Evolutionary conservation across 2,113 vertebrate genomes (phyloP).

Genomic region (Aix galericulata): DNA sequence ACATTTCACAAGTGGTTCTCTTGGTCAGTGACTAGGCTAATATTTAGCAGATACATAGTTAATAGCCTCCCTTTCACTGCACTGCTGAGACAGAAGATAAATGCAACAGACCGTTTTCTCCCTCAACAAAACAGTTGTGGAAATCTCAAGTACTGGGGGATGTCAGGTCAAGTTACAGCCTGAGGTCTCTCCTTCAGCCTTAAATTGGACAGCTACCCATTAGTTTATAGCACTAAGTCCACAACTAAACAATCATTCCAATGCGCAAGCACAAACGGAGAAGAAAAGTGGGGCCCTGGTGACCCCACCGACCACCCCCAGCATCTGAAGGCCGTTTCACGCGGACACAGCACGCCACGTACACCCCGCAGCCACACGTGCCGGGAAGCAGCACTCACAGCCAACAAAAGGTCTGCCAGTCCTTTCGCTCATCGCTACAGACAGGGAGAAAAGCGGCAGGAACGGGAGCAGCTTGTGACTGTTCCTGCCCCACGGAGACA

Average conservation of each 20-base stretch:
- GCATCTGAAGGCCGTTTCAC: background rate
- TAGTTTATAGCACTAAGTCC: background rate
- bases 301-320: background rate
- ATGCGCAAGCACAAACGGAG: background rate
- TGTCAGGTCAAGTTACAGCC: slow-evolving; percentile 11
- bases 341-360: background rate
- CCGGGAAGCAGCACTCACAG: background rate
- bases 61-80: background rate
- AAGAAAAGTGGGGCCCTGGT: background rate
- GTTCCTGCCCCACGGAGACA: background rate
- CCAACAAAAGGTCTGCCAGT: background rate
- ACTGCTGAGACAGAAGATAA: background rate
- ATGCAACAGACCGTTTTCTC: background rate
- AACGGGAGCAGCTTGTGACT: background rate
- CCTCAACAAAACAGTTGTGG: background rate
- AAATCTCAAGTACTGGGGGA: background rate
- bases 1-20: background rate
- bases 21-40: background rate
- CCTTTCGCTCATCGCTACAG: background rate
- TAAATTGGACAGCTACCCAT: background rate
- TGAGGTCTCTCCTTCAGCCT: slow-evolving; percentile 15
- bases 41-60: background rate
- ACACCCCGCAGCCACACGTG: background rate
- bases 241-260: background rate
- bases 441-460: background rate